Evolutionary conservation across 2,888 invertebrate genomes (phyloP), one percentile per base, ranked within the genome.

Genomic region (Lithosia quadra): DNA sequence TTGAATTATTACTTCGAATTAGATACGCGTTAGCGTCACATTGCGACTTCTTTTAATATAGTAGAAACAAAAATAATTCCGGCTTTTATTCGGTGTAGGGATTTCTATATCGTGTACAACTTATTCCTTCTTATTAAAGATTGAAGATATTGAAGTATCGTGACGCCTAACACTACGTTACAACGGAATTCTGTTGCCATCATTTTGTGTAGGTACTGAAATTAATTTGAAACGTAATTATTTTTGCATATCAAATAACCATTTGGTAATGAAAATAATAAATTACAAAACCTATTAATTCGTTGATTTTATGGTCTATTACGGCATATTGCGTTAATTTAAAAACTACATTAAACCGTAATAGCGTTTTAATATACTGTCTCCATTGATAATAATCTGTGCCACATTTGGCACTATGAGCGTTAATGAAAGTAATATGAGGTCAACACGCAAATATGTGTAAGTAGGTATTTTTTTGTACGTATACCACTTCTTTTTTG

Each of bases 241-340:
- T 68, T 66, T 70, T 74, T 70, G 65, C 39, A 68, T 74, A 78
- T 79, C 65, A 72, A 71, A 72, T 63, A 68, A 18, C 28, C 65
- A 60, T 55, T 66, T 36, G 67, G 28, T 62, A 43, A 18, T 18
- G n/a, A n/a, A n/a, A 43, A 43, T 0, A 74, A 70, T 78, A 59
- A 39, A 56, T 79, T 77, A 71, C 64, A 67, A 68, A 75, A 79
- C 63, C 43, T 64, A 65, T 64, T 65, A 68, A 73, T 81, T 73
- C 69, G 36, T 34, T 57, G 28, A 24, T 68, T 78, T 77, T 72
- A 69, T 71, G 22, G 65, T 49, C 36, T 60, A 70, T 79, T 71
- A 71, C 66, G 63, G n/a, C 65, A 63, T 60, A 73, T 67, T 36
- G 49, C 65, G 58, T 71, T 65, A 67, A 77, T 43, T 79, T 77